These are phyloP conservation scores for Spongilla lacustris DNA, from an alignment of 37 sponge, comb jelly and placozoan species.

Conservation along the genomic window DNA sequence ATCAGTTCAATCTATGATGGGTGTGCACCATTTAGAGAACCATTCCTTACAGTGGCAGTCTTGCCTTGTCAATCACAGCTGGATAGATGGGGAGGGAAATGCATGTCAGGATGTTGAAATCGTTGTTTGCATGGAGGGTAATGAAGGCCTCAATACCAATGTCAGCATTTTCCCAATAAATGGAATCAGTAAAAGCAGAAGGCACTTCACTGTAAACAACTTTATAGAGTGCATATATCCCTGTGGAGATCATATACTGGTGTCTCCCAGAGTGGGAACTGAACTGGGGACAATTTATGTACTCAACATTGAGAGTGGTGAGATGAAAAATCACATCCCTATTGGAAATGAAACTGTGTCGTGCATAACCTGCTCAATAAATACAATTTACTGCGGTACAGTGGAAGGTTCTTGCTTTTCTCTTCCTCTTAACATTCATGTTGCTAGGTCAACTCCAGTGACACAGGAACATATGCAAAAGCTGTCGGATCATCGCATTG, in stretches of 20 bases:
- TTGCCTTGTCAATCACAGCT: conserved; percentile 39
- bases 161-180: conserved; percentile 59
- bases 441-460: conserved; percentile 18
- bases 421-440: conserved; percentile 20
- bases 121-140: conserved; percentile 68
- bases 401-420: conserved; percentile 76
- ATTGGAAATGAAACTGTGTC: conserved; percentile 73
- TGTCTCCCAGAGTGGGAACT: conserved; percentile 65
- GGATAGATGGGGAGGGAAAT: conserved; percentile 10
- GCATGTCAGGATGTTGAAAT: conserved; percentile 22
- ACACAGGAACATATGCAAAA: conserved; percentile 48
- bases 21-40: conserved; percentile 53
- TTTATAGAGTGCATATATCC: conserved; percentile 59
- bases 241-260: conserved; percentile 74
- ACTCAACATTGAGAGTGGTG: conserved; percentile 30
- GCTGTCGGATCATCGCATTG: conserved; percentile 59
- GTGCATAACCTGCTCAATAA: conserved; percentile 51
- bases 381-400: conserved; percentile 67
- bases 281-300: conserved; percentile 74
- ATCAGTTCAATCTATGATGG: conserved; percentile 59
- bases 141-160: conserved; percentile 53
- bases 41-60: conserved; percentile 37
- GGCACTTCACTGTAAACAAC: conserved; percentile 43
- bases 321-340: conserved; percentile 52
- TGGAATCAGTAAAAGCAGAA: conserved; percentile 56